Base-by-base conservation (phyloP, 2,113 vertebrate genomes). In the Nesoenas mayeri region DNA sequence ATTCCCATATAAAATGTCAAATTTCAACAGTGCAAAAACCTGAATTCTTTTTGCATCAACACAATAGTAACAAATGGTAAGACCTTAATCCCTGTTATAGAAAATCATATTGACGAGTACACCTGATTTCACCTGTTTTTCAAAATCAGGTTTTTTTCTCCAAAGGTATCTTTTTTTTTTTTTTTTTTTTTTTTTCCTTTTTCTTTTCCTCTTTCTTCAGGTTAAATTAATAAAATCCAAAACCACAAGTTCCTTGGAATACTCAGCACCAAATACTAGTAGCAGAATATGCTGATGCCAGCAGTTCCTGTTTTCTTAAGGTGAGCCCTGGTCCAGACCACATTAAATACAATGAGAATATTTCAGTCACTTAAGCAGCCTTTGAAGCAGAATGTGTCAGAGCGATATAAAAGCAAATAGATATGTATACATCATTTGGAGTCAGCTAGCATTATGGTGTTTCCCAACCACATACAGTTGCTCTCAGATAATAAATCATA, bases 151-250 rank as follows among this genome's bases (percentile, higher is more conserved):
- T 0, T 5, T 44, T 75, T 73, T 57, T 8, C 19, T 15, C 15
- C 3, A 6, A 29, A 57, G 1, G 1, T 44, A 36, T 48, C 60
- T 28, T 20, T 22, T 5, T 20, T 48, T 48, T 1, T 44, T n/a
- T 0, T 14, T 11, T 38, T 38, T 11, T 12, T 38, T 10, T 38
- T 38, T 38, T 38, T 21, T n/a, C n/a, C n/a, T n/a, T 48, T 1
- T 44, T n/a, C 0, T 12, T 57, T 51, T 78, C 25, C 40, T 12
- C 11, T 1, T 4, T 42, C 31, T 38, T 67, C 9, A 73, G 17
- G 7, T 79, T 64, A 64, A 64, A 36, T 26, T 38, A 53, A 71
- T 57, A 73, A 65, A 42, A 44, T 24, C 4, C 8, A 22, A 67
- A 79, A 50, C 1, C 8, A 36, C 12, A 72, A 9, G 2, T 34